Evolutionary conservation across 2,888 invertebrate species (phyloP), one percentile per base, ranked within the genome.

Genomic region (Sipha maydis): DNA sequence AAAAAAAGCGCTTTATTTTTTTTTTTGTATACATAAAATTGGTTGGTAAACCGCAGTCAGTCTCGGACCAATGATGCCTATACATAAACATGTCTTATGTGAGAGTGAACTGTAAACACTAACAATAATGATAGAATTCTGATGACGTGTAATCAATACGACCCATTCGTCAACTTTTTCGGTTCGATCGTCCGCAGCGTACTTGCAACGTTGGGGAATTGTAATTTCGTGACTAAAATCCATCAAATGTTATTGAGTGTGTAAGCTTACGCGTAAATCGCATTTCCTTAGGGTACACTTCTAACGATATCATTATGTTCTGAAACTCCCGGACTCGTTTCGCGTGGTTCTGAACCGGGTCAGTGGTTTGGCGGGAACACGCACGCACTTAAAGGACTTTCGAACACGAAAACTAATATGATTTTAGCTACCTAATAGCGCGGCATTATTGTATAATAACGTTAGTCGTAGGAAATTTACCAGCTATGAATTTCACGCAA

Each of bases 401-500:
- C 28, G 25, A 34, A 78, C 0, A 21, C 21, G 25, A 61, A 25
- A 61, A 25, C 28, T 2, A 21, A 56, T 56, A 56, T n/a, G 41
- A 9, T 41, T 38, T 61, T 25, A 61, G 61, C 61, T 0, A 61
- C 4, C 61, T 21, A 21, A 21, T 21, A 0, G 25, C 61, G 21
- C 5, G 21, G 8, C 25, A 9, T 25, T 14, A 3, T 21, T 25
- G 61, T 25, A 21, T n/a, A 17, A 28, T 28, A 48, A 54, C 14
- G 11, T 48, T 14, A 3, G 11, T 48, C 48, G 48, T 14, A 3
- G 21, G 82, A 28, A 28, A 89, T 91, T 92, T 91, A 95, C 95
- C 95, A 91, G 95, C 95, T 89, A 96, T 93, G 91, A 96, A 96
- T 92, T 95, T 95, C 89, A 95, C 95, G 90, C 95, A 94, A 88